These are phyloP conservation scores for Fragum fragum DNA, from an alignment of 2,888 invertebrate species.

Conservation along the genomic window DNA sequence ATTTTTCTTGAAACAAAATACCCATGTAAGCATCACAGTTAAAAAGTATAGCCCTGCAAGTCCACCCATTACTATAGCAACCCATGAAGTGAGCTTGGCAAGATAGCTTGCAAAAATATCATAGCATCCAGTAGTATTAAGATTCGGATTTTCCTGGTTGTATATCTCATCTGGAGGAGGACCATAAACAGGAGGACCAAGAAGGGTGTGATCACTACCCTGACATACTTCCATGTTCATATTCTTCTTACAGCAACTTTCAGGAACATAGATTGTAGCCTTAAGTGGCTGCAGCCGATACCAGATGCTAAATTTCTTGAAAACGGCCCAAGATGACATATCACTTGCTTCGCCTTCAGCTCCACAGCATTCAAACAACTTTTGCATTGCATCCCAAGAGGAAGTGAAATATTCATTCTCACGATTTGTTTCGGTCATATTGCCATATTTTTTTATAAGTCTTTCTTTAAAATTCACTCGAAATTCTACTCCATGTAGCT, in stretches of 20 bases:
- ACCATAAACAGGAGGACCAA: conserved; percentile 63
- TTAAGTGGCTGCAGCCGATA: conserved; percentile 47
- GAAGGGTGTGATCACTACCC: conserved; percentile 52
- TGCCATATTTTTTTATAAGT: conserved; percentile 54
- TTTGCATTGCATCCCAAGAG: conserved; percentile 62
- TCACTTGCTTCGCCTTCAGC: conserved; percentile 61
- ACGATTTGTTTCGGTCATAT: conserved; percentile 18
- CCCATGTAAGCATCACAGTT: conserved; percentile 62
- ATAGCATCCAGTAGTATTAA: conserved; percentile 62
- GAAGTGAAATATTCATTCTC: conserved; percentile 58
- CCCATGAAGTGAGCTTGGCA: conserved; percentile 31
- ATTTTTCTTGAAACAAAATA: conserved; percentile 62
- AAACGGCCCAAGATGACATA: conserved; percentile 61
- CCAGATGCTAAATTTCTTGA: conserved; percentile 57
- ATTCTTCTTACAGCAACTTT: conserved; percentile 64
- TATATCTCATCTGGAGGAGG: conserved; percentile 45
- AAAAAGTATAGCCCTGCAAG: conserved; percentile 57
- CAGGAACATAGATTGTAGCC: conserved; percentile 55
- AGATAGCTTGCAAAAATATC: conserved; percentile 46
- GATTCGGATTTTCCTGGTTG: conserved; percentile 42
- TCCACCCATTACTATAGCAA: conserved; percentile 49
- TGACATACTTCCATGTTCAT: conserved; percentile 55
- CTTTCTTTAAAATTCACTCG: conserved; percentile 60
- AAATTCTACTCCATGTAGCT: conserved; percentile 56
- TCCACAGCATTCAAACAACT: conserved; percentile 62